Conservation (phyloP, 2,797 vertebrate species). For the Bufotes viridis region DNA sequence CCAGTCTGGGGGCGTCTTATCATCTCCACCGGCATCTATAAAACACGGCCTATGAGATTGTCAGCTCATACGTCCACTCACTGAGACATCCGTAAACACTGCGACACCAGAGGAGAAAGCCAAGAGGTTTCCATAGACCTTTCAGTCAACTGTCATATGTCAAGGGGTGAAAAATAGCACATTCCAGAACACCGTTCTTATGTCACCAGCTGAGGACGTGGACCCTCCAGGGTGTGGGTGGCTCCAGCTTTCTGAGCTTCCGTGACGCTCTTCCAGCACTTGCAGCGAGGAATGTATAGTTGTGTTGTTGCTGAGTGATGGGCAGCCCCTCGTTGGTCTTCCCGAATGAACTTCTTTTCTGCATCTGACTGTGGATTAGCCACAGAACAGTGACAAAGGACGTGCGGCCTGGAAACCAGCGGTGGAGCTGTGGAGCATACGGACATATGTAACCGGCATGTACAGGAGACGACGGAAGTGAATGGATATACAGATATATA, state of each 20-base stretch:
- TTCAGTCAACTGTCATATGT: conserved; percentile 69
- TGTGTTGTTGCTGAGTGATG: conserved; percentile 21
- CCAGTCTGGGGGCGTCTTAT: conserved; percentile 69
- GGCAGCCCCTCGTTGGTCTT: neutral
- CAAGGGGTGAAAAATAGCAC: conserved; percentile 54
- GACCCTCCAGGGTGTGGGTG: conserved; percentile 63
- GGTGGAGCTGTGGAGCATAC: neutral
- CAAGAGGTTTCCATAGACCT: conserved; percentile 70
- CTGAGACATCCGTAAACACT: conserved; percentile 21
- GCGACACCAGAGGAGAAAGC: conserved; percentile 72
- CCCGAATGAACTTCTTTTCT: neutral
- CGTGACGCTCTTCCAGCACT: conserved; percentile 65
- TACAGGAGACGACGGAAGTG: neutral
- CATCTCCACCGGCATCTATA: conserved; percentile 13
- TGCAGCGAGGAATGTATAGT: conserved; percentile 64
- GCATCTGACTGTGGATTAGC: neutral
- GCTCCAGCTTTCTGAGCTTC: conserved; percentile 63
- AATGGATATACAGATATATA: conserved; percentile 42
- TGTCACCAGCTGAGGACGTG: conserved; percentile 70
- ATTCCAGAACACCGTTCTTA: conserved; percentile 66
- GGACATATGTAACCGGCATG: conserved; percentile 10
- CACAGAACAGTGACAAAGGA: neutral
- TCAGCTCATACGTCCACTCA: conserved; percentile 22
- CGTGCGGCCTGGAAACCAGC: conserved; percentile 10
- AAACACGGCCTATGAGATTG: conserved; percentile 33